These are phyloP conservation scores for Drosophila kurseongensis DNA, from an alignment of 1,140 invertebrate genomes.

Conservation along the genomic window DNA sequence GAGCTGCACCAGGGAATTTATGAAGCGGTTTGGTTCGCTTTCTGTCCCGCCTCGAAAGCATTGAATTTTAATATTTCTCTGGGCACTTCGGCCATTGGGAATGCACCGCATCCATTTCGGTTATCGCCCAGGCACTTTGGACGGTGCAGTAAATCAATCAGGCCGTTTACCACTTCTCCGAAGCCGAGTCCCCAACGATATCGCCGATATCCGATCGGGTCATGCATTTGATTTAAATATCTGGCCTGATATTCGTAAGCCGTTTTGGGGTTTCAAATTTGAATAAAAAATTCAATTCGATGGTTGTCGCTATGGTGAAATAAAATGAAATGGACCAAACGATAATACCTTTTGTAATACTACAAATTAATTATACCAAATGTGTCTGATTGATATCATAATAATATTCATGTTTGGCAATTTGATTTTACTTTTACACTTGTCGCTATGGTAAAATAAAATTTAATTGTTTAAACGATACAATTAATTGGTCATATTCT, in stretches of 20 bases:
- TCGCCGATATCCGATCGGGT: conserved; percentile 8
- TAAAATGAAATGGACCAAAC: background rate
- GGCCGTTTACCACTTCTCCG: conserved; percentile 20
- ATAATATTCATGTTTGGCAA: background rate
- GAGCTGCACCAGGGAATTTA: conserved; percentile 34
- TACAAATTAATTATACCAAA: conserved; percentile 2
- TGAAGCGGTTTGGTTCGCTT: conserved; percentile 15
- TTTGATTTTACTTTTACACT: conserved; percentile 2
- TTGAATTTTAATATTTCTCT: conserved; percentile 52
- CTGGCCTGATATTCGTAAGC: conserved; percentile 9
- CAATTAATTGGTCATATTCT: too few species aligned
- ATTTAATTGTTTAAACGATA: too few species aligned
- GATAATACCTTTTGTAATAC: background rate
- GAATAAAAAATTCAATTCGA: conserved; percentile 3
- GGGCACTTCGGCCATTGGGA: conserved; percentile 37
- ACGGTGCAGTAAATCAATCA: conserved; percentile 66
- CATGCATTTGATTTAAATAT: conserved; percentile 21
- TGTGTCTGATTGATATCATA: conserved; percentile 1
- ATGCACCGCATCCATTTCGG: conserved; percentile 39
- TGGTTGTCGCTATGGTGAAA: conserved; percentile 5
- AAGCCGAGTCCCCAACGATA: conserved; percentile 6
- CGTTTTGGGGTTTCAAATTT: conserved; percentile 17
- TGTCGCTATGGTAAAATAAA: too few species aligned
- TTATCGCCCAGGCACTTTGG: conserved; percentile 50
- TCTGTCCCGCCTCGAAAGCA: conserved; percentile 19